Conservation (phyloP, 2,888 invertebrate genomes). For the Sesamia inferens region DNA sequence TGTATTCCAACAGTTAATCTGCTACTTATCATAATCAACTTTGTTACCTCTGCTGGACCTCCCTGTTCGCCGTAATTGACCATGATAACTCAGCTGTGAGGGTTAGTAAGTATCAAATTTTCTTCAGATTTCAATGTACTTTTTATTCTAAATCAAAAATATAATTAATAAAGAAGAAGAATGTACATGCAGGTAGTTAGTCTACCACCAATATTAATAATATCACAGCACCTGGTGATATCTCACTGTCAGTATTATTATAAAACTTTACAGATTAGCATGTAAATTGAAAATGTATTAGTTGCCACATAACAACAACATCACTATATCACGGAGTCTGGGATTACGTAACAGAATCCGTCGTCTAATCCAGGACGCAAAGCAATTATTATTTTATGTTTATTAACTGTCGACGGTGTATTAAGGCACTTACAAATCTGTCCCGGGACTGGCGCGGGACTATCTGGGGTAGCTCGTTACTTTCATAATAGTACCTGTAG, state of each 20-base stretch:
- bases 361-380: conserved; percentile 48
- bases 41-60: background rate
- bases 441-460: conserved; percentile 33
- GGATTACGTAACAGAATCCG: conserved; percentile 51
- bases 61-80: background rate
- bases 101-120: background rate
- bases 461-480: conserved; percentile 8
- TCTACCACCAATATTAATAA: background rate
- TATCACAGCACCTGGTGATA: conserved; percentile 1
- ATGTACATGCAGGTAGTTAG: background rate
- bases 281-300: conserved; percentile 55
- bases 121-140: background rate
- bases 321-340: conserved; percentile 33
- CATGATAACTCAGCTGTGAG: background rate
- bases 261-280: conserved; percentile 51
- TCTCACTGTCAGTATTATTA: background rate
- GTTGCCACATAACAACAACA: conserved; percentile 40
- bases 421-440: conserved; percentile 49
- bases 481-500: background rate
- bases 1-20: background rate
- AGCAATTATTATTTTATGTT: conserved; percentile 58
- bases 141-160: background rate
- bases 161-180: background rate
- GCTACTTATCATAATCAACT: background rate
- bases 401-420: conserved; percentile 50